phyloP scores from a whole-genome alignment of 2,797 vertebrate species.

The Sebastes flavidus region DNA sequence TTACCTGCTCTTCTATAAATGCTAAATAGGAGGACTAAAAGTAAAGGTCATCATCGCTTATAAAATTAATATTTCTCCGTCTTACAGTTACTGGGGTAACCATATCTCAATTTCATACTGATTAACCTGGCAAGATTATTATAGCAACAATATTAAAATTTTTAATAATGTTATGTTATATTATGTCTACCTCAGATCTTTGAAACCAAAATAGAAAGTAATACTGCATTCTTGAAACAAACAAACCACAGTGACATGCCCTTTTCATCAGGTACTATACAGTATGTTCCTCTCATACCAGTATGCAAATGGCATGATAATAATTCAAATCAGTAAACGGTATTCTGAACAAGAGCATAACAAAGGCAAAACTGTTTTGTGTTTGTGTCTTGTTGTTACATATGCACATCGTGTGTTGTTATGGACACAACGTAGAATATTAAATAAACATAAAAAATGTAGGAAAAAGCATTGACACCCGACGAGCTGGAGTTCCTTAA shows the following conservation, averaged over 20 bases:
- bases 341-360: not conserved
- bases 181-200: slow-evolving; percentile 10
- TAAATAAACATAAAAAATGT: not conserved
- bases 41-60: not conserved
- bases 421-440: not conserved
- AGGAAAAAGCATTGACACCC: not conserved
- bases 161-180: not conserved
- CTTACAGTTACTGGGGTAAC: not conserved
- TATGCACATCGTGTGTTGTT: not conserved
- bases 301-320: not conserved
- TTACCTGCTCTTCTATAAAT: not conserved
- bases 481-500: not conserved
- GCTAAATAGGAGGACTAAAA: not conserved
- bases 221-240: slow-evolving; percentile 3
- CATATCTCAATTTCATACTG: not conserved
- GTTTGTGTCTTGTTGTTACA: not conserved
- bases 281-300: not conserved
- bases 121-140: not conserved
- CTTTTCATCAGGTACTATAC: slow-evolving; percentile 19
- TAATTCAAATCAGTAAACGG: not conserved
- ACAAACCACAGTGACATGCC: slow-evolving; percentile 8
- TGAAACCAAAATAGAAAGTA: not conserved
- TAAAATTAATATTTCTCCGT: not conserved
- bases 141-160: not conserved
- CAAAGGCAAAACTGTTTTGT: not conserved